Evolutionary conservation across 1,140 invertebrate species (phyloP), one percentile per base, ranked within the genome.

Genomic region (Ceratoteleas bidentatus): DNA sequence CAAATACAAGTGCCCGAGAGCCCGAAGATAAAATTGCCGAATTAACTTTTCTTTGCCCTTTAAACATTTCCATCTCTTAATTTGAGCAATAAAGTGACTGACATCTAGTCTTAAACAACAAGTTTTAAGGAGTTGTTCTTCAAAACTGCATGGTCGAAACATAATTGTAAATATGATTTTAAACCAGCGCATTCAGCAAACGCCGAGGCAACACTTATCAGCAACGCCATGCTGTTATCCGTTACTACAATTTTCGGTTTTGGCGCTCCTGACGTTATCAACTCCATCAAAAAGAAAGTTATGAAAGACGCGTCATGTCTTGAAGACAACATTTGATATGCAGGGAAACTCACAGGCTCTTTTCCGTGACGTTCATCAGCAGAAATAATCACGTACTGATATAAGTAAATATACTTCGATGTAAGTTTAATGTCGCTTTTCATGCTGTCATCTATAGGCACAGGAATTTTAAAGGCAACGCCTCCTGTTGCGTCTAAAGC

Each of bases 21-120:
- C 34, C 0, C 64, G 34, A 15, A 83, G 24, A 52, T 56, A 83
- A 54, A 83, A 77, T 47, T 83, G 61, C 13, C 64, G 24, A 14
- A 78, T 10, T 66, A 74, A 56, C 0, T 47, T 10, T 52, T 50
- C 57, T 64, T 64, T 50, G n/a, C 32, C 50, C 45, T 58, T 74
- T 11, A 81, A 60, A 10, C 62, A 77, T 16, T 73, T 68, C 69
- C 74, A 83, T 52, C 56, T 36, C 8, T 68, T 32, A 24, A 83
- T 70, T 65, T 62, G 57, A 0, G 38, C 11, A 7, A 83, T 78
- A 13, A 83, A 69, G 69, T 83, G 69, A n/a, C n/a, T n/a, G n/a
- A n/a, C n/a, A n/a, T n/a, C n/a, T n/a, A n/a, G n/a, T n/a, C n/a
- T n/a, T n/a, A n/a, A n/a, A n/a, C n/a, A n/a, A n/a, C n/a, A n/a